Base-by-base conservation (phyloP, 2,888 invertebrate species). In the Drosophila greeni region DNA sequence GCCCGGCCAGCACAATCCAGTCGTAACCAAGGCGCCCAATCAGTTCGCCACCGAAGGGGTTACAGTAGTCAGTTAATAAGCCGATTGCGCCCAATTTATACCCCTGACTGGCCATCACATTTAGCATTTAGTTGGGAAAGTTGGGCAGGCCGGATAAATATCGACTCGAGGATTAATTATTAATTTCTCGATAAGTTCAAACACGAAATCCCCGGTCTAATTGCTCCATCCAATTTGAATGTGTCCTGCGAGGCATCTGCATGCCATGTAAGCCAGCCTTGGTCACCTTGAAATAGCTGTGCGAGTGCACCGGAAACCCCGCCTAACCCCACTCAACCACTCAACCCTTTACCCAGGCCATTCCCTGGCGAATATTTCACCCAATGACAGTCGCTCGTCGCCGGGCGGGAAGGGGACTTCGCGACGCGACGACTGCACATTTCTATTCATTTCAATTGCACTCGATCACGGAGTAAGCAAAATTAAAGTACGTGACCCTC, bases 401-500 rank as follows among this genome's bases (percentile, higher is more conserved):
- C 36, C 16, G 9, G 16, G 36, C 16, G 37, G 16, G 6, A 14
- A 14, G 6, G 14, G 29, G 14, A 45, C 24, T 6, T 42, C 16
- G 34, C 31, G 43, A 36, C 48, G 43, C 47, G 52, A 24, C 34
- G 33, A 18, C 52, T 67, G 62, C 67, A 61, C 73, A 66, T 73
- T 81, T 81, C 61, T 65, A 75, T 84, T 84, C 82, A 72, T 69
- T 84, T 84, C 76, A 69, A 75, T 82, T 82, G 84, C 65, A 61
- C 79, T 75, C 79, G 70, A 78, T 79, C 79, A 76, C 84, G 76
- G 72, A 84, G 82, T 68, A 72, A 84, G 82, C 76, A 59, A 82
- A 84, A 80, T 84, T 75, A 84, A 82, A 82, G 51, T 75, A 84
- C 84, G 79, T 84, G 82, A 70, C 79, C 82, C 70, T 74, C 70